Evolutionary conservation across 2,797 vertebrate genomes (phyloP).

Genomic region (Knipowitschia caucasica): DNA sequence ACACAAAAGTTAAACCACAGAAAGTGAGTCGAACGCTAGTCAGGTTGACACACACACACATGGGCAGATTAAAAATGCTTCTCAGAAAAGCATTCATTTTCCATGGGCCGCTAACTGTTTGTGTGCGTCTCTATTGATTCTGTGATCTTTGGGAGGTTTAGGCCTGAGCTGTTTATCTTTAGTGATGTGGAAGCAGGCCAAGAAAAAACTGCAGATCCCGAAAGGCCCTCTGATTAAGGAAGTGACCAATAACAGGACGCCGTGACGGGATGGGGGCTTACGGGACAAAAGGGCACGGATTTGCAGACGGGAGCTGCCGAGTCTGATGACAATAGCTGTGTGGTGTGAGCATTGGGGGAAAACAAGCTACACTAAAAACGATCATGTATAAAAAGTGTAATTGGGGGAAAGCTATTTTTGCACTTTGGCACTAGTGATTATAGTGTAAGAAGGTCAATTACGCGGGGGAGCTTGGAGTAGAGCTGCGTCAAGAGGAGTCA

Average conservation of each 20-base stretch:
- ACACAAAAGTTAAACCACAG: conserved; percentile 5
- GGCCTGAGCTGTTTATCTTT: conserved; percentile 44
- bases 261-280: conserved; percentile 21
- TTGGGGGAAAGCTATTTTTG: too few relatives aligned
- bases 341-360: not conserved
- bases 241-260: conserved; percentile 14
- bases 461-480: too few relatives aligned
- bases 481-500: too few relatives aligned
- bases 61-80: conserved; percentile 34
- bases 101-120: conserved; percentile 40
- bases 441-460: too few relatives aligned
- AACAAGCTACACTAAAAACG: too few relatives aligned
- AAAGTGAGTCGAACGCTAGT: conserved; percentile 20
- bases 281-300: conserved; percentile 12
- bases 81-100: conserved; percentile 46
- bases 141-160: conserved; percentile 34
- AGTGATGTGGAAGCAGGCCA: conserved; percentile 35
- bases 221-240: conserved; percentile 36
- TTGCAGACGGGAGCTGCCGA: not conserved
- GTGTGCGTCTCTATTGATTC: conserved; percentile 34
- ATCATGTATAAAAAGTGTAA: too few relatives aligned
- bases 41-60: conserved; percentile 39
- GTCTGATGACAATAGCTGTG: not conserved
- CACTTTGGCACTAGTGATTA: too few relatives aligned
- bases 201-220: conserved; percentile 41